phyloP scores from a whole-genome alignment of 2,888 invertebrate species.

The Coelinius sp. region DNA sequence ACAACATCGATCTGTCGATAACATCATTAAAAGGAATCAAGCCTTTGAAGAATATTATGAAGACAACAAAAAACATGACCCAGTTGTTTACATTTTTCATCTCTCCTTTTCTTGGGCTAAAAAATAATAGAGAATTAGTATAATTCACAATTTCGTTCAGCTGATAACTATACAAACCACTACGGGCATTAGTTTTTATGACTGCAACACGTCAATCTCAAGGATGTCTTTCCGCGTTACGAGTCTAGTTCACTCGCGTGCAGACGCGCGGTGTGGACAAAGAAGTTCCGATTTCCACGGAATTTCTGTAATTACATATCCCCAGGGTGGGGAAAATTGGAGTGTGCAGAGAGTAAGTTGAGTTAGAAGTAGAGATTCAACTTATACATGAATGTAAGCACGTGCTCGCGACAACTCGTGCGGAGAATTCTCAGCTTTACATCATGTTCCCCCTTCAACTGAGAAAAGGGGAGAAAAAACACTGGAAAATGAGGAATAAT shows the following conservation, averaged over 20 bases:
- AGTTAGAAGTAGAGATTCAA: not conserved
- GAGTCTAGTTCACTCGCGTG: not conserved
- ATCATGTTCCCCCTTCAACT: not conserved
- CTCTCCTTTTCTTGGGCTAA: not conserved
- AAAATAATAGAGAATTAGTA: not conserved
- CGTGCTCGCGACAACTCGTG: slow-evolving; percentile 10
- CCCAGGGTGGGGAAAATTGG: slow-evolving; percentile 6
- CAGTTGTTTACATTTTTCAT: not conserved
- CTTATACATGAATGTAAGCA: not conserved
- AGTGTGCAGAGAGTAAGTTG: not conserved
- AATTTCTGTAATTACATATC: slow-evolving; percentile 11
- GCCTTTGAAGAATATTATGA: not conserved
- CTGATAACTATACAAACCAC: not conserved
- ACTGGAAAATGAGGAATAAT: not conserved
- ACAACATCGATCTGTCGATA: not conserved
- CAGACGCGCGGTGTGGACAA: not conserved
- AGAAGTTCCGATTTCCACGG: slow-evolving; percentile 22
- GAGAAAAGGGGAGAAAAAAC: not conserved
- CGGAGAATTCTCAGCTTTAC: slow-evolving; percentile 16
- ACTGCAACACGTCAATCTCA: not conserved
- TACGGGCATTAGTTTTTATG: not conserved
- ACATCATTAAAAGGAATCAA: not conserved
- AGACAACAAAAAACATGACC: not conserved
- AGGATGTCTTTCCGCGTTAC: not conserved
- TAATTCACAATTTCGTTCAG: not conserved